phyloP scores from a whole-genome alignment of 2,888 invertebrate species.

The Drosophila crucigera region DNA sequence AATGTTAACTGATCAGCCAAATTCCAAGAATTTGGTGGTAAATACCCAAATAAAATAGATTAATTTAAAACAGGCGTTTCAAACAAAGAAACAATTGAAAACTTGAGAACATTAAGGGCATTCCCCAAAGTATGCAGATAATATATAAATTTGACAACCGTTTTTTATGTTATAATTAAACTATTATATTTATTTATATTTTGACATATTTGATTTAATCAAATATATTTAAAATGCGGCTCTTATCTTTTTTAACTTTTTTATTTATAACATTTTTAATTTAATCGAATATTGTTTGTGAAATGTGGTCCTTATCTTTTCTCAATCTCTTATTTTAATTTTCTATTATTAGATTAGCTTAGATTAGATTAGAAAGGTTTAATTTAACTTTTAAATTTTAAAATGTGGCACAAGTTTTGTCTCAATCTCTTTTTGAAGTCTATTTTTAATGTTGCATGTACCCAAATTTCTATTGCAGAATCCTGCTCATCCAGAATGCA shows the following conservation, averaged over 20 bases:
- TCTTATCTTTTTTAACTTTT: neutral
- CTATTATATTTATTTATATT: neutral
- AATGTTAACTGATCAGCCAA: constrained; percentile 15
- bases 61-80: constrained; percentile 11
- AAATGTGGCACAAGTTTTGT: neutral
- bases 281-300: neutral
- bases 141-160: neutral
- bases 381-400: neutral
- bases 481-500: constrained; percentile 96
- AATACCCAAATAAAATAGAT: constrained; percentile 6
- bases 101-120: neutral
- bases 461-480: constrained; percentile 86
- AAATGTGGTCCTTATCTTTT: neutral
- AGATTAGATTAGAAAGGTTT: neutral
- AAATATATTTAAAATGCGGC: neutral
- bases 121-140: neutral
- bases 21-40: neutral
- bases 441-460: neutral
- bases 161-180: neutral
- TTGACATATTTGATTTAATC: neutral
- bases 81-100: neutral
- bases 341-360: neutral
- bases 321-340: neutral
- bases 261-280: neutral
- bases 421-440: neutral